Percentiles rank a stretch among this genome's conserved stretches.
Evolutionary conservation across 2,888 invertebrate species (phyloP).

Genomic region (Luperina nickerlii): DNA sequence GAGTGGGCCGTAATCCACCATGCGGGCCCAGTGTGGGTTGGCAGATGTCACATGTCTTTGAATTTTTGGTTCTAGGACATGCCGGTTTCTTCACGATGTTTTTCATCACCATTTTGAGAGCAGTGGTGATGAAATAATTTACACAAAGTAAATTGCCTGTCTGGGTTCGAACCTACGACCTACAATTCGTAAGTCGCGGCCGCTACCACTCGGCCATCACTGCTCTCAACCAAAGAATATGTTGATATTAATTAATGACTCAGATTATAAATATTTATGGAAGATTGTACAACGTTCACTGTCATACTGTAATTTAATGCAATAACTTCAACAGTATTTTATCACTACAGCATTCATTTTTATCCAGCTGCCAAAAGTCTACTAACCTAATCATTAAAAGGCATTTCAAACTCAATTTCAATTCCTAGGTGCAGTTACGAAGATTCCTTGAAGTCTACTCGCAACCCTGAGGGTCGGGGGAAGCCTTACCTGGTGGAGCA

Average conservation of each 20-base stretch:
- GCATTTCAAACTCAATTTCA: conserved; percentile 48
- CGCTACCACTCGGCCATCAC: too few species aligned
- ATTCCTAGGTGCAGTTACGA: conserved; percentile 93
- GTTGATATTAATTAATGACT: neutral
- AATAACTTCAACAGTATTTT: neutral
- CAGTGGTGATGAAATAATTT: too few species aligned
- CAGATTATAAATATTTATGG: neutral
- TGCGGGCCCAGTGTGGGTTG: too few species aligned
- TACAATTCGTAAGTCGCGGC: too few species aligned
- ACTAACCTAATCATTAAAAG: conserved; percentile 44
- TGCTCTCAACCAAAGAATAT: neutral
- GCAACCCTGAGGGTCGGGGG: conserved; percentile 79
- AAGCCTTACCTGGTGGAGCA: conserved; percentile 75
- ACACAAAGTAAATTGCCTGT: too few species aligned
- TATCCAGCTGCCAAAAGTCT: neutral
- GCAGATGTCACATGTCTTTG: too few species aligned
- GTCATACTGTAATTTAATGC: neutral
- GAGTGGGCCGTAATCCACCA: too few species aligned
- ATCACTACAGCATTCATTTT: neutral
- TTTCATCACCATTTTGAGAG: too few species aligned
- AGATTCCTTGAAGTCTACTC: conserved; percentile 94
- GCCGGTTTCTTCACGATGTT: too few species aligned
- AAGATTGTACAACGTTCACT: neutral
- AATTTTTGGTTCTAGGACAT: too few species aligned
- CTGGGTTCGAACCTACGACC: too few species aligned